Percentiles rank a stretch among this genome's conserved stretches.
These are phyloP conservation scores for Hemicrepidius hirtus DNA, from an alignment of 2,888 invertebrate genomes.

Conservation along the genomic window DNA sequence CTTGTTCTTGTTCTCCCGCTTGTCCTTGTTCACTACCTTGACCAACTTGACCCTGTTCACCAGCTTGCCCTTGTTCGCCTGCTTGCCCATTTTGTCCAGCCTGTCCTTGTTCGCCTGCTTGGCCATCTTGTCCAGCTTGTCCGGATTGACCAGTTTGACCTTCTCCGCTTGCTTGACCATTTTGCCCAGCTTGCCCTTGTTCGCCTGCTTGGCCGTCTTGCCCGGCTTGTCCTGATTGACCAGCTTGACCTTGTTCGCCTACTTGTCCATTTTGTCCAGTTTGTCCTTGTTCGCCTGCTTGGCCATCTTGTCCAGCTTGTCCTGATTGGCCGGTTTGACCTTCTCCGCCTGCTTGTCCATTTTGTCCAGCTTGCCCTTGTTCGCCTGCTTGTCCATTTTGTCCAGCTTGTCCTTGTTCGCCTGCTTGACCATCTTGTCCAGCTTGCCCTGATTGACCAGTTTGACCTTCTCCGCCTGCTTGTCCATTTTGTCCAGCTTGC, in stretches of 20 bases:
- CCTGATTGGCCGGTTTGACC: background rate
- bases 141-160: background rate
- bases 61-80: slow-evolving; percentile 1
- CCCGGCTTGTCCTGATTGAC: background rate
- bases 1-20: background rate
- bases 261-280: background rate
- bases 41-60: background rate
- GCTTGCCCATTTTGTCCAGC: background rate
- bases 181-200: background rate
- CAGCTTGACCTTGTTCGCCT: background rate
- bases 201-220: background rate
- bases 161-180: background rate
- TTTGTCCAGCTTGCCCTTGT: too few relatives aligned
- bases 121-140: background rate
- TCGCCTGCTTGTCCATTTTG: too few relatives aligned
- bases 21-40: background rate
- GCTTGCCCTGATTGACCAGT: too few relatives aligned
- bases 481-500: background rate
- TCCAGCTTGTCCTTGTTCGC: background rate
- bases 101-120: background rate
- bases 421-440: background rate
- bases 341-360: too few relatives aligned
- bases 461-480: background rate
- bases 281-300: too few relatives aligned
- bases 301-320: background rate